Evolutionary conservation across 2,888 invertebrate genomes (phyloP).

Genomic region (Protophormia terraenovae): DNA sequence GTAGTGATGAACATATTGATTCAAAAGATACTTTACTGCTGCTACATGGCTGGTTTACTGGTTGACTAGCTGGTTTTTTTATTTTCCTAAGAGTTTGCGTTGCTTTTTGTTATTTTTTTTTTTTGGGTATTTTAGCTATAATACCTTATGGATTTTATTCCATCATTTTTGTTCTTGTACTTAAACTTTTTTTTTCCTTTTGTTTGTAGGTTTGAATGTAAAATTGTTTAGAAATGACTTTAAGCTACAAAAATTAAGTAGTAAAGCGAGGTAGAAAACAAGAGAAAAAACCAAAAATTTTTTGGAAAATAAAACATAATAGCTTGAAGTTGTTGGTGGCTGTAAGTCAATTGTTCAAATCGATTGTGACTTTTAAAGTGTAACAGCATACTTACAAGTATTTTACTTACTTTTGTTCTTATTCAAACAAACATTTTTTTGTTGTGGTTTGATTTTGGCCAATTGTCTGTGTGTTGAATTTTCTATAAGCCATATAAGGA

Average conservation of each 20-base stretch:
- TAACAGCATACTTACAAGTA: slow-evolving; percentile 37
- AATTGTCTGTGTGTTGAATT: slow-evolving; percentile 28
- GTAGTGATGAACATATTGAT: slow-evolving; percentile 37
- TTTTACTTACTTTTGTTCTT: slow-evolving; percentile 9
- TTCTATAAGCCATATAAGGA: slow-evolving; percentile 7
- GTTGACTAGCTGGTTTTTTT: slow-evolving; percentile 46
- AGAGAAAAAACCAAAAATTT: not conserved
- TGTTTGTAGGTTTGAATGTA: not conserved
- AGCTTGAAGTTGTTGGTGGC: slow-evolving; percentile 53
- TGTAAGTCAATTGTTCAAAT: slow-evolving; percentile 66
- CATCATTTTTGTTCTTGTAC: slow-evolving; percentile 11
- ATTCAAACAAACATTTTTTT: not conserved
- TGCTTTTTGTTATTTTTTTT: not conserved
- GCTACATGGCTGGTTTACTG: slow-evolving; percentile 55
- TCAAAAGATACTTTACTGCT: slow-evolving; percentile 38
- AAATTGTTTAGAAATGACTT: slow-evolving; percentile 42
- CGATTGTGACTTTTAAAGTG: slow-evolving; percentile 62
- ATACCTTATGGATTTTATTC: slow-evolving; percentile 61
- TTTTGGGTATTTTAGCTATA: slow-evolving; percentile 19
- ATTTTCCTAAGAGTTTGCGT: no score
- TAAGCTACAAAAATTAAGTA: slow-evolving; percentile 50
- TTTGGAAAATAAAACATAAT: slow-evolving; percentile 27
- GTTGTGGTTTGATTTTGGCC: not conserved
- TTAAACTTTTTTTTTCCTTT: slow-evolving; percentile 13
- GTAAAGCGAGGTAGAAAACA: not conserved